A percentile compares a stretch with the other conserved stretches of the same genome.
Conservation (phyloP, 2,113 vertebrate species). For the Ascaphus truei region DNA sequence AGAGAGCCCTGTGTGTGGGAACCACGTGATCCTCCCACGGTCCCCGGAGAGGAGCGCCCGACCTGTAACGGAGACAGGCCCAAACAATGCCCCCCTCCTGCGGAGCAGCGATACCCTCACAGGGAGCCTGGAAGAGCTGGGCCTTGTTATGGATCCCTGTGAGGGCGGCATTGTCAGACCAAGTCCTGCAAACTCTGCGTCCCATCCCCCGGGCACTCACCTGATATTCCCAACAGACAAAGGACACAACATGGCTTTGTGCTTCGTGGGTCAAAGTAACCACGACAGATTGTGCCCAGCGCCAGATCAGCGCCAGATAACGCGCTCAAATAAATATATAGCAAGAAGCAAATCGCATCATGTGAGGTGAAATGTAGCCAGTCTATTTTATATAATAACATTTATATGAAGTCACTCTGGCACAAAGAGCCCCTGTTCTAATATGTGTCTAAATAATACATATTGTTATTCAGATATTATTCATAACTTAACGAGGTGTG, state of each 20-base stretch:
- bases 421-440: too few relatives aligned
- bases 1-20: background rate
- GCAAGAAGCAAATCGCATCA: too few relatives aligned
- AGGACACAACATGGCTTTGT: background rate
- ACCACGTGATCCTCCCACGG: background rate
- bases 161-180: conserved; percentile 6
- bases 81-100: background rate
- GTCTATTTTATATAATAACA: too few relatives aligned
- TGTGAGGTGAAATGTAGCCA: too few relatives aligned
- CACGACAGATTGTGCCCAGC: too few relatives aligned
- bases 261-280: background rate
- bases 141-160: background rate
- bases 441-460: too few relatives aligned
- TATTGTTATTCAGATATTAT: too few relatives aligned
- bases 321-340: too few relatives aligned
- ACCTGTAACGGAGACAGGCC: background rate
- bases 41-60: background rate
- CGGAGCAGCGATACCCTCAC: background rate
- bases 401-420: too few relatives aligned
- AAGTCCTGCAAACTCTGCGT: background rate
- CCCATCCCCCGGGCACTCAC: background rate
- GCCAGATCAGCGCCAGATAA: too few relatives aligned
- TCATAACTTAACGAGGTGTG: too few relatives aligned
- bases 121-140: background rate
- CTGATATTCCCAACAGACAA: background rate